Base-by-base conservation (phyloP, 2,797 vertebrate species). In the Urophycis tenuis region DNA sequence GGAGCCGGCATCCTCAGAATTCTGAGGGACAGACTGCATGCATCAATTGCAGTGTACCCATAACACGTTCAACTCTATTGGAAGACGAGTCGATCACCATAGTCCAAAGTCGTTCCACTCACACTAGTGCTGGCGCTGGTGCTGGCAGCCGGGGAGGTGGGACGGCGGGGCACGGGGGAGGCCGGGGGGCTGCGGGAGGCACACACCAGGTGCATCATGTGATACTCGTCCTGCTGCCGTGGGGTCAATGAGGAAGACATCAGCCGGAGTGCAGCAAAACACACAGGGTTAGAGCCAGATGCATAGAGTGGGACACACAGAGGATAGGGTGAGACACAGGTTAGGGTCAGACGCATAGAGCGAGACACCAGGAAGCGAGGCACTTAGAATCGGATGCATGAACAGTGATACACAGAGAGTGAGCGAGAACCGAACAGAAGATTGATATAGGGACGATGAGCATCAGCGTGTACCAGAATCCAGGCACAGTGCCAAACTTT, bases 151-250 rank as follows among this genome's bases (percentile, higher is more conserved):
- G 82, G 85, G 83, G 73, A 89, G 87, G 90, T 89, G 36, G 84
- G 84, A 88, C 86, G 91, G 74, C 88, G 91, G 80, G 93, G 88
- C 77, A 88, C 85, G 70, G 95, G 96, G 71, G 95, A 98, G 85
- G 89, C 92, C 4, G 96, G 95, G 80, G 96, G 95, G 82, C 91
- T 96, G 82, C 93, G 95, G 78, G 95, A 96, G 82, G 93, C 83
- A 88, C 96, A 97, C 19, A 98, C 96, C 81, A 98, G 94, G 83
- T 99, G 96, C 92, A 98, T 94, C 96, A 97, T 98, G 88, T 98
- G 96, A 91, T 95, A 96, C 67, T 96, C 95, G 92, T 99, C 96
- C 93, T 98, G 96, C 96, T 99, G 92, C 22, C 15, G 78, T 78
- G 75, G 75, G 17, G 31, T 53, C 35, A 36, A 9, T 77, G 78